Evolutionary conservation across 2,113 vertebrate species (phyloP).

Genomic region (Setophaga petechia): DNA sequence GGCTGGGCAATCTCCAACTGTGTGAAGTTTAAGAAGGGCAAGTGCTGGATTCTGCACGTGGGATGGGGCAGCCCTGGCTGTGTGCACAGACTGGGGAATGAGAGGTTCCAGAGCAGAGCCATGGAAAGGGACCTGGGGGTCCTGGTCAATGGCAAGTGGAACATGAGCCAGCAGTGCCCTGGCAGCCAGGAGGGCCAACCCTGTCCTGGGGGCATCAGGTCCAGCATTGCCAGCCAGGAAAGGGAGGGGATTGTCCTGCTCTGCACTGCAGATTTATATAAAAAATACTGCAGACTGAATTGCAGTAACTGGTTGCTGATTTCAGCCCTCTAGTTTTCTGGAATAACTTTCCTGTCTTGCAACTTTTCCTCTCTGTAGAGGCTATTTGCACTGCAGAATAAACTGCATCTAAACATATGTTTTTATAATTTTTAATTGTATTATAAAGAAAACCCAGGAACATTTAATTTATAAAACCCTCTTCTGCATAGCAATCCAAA

Average conservation of each 20-base stretch:
- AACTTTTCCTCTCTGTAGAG: neutral
- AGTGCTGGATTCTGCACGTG: neutral
- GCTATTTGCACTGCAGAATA: neutral
- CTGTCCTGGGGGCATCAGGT: neutral
- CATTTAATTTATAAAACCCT: neutral
- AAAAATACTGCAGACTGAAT: neutral
- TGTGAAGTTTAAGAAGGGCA: neutral
- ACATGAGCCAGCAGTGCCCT: neutral
- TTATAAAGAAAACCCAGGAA: neutral
- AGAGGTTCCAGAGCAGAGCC: fast-evolving
- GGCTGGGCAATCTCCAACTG: neutral
- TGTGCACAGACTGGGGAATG: neutral
- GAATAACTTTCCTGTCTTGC: neutral
- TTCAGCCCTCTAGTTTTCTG: neutral
- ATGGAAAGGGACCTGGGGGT: neutral
- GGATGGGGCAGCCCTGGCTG: neutral
- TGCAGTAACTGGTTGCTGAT: neutral
- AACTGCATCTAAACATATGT: neutral
- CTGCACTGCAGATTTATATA: neutral
- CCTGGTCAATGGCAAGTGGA: fast-evolving
- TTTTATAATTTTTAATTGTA: neutral
- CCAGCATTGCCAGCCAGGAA: fast-evolving
- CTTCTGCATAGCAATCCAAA: neutral
- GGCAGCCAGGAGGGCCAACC: neutral
- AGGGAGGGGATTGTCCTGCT: neutral